Evolutionary conservation across 2,888 invertebrate genomes (phyloP), one percentile per base, ranked within the genome.

Genomic region (Drosophila anceps): DNA sequence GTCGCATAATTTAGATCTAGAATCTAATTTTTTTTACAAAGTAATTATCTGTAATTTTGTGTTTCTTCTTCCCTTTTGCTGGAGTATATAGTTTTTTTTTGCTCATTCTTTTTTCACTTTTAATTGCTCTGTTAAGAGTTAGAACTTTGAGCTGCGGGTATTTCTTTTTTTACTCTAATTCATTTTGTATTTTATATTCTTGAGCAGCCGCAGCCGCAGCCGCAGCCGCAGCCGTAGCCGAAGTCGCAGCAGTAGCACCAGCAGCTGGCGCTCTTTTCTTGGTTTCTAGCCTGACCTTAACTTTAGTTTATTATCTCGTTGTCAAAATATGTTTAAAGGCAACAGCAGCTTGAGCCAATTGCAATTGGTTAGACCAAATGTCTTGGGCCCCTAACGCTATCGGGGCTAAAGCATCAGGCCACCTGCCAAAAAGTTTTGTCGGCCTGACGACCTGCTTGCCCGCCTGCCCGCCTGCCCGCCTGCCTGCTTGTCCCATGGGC

Each of bases 361-460:
- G 62, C 73, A 80, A 79, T 50, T 66, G 77, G 76, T 61, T 77
- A 57, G 73, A 57, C 53, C 57, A 53, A 50, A 37, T 54, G 20
- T 55, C 54, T 73, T 55, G 54, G 43, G 41, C 51, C 68, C 67
- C 88, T 79, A 84, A 76, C 71, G 78, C 73, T 77, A 81, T 81
- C 79, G 60, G 50, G 68, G 48, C 63, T 50, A 65, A 74, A 63
- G 78, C 74, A 89, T 89, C 89, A 89, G 70, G 88, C 87, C 89
- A 84, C 84, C 89, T 84, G 84, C 89, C 67, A 31, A 79, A 69
- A 63, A 66, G 29, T 59, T 58, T n/a, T 24, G 50, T 6, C 20
- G 8, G 39, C 44, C n/a, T n/a, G n/a, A n/a, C n/a, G n/a, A n/a
- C n/a, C n/a, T n/a, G n/a, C n/a, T n/a, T n/a, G n/a, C n/a, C n/a